Conservation (phyloP, 2,888 invertebrate genomes). For the Tetramorium bicarinatum region DNA sequence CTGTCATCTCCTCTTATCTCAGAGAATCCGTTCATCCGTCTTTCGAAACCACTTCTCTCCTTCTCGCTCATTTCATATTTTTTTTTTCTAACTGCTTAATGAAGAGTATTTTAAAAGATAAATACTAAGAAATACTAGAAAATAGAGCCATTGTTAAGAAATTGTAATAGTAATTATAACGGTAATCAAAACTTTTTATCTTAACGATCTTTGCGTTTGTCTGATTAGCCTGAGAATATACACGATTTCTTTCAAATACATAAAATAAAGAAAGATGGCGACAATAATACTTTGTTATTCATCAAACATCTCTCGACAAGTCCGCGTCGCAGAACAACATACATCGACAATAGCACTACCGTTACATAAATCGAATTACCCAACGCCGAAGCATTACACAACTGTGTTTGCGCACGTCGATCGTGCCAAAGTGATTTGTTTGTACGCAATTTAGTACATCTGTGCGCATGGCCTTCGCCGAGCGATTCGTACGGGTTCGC, state of each 20-base stretch:
- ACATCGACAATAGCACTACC: conserved; percentile 71
- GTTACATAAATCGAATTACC: conserved; percentile 75
- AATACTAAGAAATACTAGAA: background rate
- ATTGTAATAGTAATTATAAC: conserved; percentile 5
- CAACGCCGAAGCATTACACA: conserved; percentile 72
- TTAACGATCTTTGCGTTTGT: background rate
- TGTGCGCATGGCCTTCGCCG: conserved; percentile 73
- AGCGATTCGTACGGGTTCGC: conserved; percentile 61
- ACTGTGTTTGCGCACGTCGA: conserved; percentile 75
- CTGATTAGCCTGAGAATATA: conserved; percentile 10
- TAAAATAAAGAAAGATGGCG: conserved; percentile 10
- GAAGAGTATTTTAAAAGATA: background rate
- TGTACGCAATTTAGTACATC: conserved; percentile 77
- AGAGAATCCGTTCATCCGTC: conserved; percentile 80
- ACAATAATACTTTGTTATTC: conserved; percentile 22
- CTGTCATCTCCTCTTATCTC: conserved; percentile 83
- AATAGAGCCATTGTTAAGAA: background rate
- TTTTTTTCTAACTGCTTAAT: background rate
- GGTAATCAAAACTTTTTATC: background rate
- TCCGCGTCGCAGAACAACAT: conserved; percentile 39
- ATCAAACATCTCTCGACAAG: conserved; percentile 5
- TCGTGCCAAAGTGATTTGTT: conserved; percentile 78
- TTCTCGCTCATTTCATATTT: conserved; percentile 31
- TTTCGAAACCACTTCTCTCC: conserved; percentile 63
- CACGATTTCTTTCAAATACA: conserved; percentile 6